phyloP scores from a whole-genome alignment of 2,888 invertebrate species.

The Drosophila percnosoma region DNA sequence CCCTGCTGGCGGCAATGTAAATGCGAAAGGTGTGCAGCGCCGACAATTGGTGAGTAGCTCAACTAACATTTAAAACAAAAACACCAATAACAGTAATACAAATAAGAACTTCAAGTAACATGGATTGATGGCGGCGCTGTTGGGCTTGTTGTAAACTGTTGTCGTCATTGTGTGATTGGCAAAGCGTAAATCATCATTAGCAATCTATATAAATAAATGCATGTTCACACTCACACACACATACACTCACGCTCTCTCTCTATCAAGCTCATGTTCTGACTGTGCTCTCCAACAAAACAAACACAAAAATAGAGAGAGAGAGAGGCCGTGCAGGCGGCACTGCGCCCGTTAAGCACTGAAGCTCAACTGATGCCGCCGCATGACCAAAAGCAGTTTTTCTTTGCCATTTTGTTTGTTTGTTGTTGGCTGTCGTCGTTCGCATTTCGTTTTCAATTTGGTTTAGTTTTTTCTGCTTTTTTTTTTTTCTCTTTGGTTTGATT shows the following conservation, averaged over 20 bases:
- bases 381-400: conserved; percentile 76
- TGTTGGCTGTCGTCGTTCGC: conserved; percentile 50
- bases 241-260: conserved; percentile 6
- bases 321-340: conserved; percentile 17
- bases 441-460: conserved; percentile 72
- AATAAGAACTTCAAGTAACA: conserved; percentile 14
- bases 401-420: conserved; percentile 74
- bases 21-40: conserved; percentile 81
- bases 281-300: conserved; percentile 15
- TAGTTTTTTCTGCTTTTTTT: conserved; percentile 1
- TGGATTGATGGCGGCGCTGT: conserved; percentile 24
- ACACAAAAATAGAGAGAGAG: conserved; percentile 12
- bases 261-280: conserved; percentile 27
- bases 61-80: conserved; percentile 19
- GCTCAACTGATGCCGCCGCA: conserved; percentile 76
- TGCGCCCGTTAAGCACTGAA: conserved; percentile 72
- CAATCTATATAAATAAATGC: conserved; percentile 75
- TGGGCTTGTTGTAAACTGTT: conserved; percentile 19
- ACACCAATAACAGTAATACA: background rate
- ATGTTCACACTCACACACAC: conserved; percentile 48
- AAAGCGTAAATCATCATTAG: conserved; percentile 73
- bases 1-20: conserved; percentile 58
- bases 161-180: conserved; percentile 50
- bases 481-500: conserved; percentile 2
- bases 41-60: conserved; percentile 84